Conservation (phyloP, 2,797 vertebrate genomes). For the Gallinago stenura region DNA sequence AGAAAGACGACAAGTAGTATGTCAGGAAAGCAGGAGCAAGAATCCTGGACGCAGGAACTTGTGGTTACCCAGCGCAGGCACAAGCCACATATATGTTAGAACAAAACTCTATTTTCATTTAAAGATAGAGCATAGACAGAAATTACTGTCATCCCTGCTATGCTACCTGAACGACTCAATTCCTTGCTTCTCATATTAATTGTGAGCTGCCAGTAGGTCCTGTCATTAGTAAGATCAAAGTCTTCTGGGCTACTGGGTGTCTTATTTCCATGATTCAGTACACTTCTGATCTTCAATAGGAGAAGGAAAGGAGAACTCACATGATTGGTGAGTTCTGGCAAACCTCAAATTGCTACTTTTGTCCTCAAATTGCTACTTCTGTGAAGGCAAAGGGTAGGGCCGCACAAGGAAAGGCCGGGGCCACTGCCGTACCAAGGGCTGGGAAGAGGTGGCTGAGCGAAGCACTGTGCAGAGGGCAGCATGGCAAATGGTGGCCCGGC, state of each 20-base stretch:
- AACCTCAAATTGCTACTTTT: neutral
- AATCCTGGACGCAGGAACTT: neutral
- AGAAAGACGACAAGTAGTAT: neutral
- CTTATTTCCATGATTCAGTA: neutral
- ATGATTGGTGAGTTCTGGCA: neutral
- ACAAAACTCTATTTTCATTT: neutral
- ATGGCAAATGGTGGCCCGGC: accelerated
- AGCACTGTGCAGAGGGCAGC: neutral
- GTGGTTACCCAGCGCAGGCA: neutral
- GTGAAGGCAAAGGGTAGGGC: neutral
- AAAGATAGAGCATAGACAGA: neutral
- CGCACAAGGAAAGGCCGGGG: neutral
- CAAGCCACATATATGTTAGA: neutral
- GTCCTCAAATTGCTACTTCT: neutral
- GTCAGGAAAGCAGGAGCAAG: neutral
- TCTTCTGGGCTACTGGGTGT: neutral
- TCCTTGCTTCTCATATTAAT: neutral
- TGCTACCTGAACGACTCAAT: neutral
- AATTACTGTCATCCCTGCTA: neutral
- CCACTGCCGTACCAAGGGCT: neutral
- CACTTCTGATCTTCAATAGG: neutral
- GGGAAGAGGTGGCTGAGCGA: neutral
- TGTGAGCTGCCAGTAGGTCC: neutral
- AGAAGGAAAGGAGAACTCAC: neutral
- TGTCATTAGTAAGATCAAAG: neutral